Percentiles rank a stretch among this genome's conserved stretches.
Conservation (phyloP, 2,888 invertebrate genomes). For the Caenorhabditis auriculariae region DNA sequence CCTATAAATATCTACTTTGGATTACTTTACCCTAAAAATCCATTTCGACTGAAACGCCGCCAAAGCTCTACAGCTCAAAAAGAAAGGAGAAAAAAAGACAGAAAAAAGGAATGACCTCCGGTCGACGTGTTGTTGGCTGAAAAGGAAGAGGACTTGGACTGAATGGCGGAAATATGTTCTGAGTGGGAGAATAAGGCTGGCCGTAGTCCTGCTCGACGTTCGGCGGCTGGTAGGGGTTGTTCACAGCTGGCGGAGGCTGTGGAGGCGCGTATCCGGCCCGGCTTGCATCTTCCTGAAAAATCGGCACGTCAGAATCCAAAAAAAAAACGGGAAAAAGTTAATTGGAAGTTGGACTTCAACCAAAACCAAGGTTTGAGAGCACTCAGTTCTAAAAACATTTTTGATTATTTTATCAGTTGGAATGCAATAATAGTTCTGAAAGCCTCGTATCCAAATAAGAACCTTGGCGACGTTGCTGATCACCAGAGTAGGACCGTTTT, state of each 20-base stretch:
- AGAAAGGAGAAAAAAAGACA: neutral
- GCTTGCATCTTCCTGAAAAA: conserved; percentile 24
- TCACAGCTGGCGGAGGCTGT: conserved; percentile 8
- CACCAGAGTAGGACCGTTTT: conserved; percentile 23
- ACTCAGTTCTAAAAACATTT: no score
- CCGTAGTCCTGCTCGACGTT: conserved; percentile 23
- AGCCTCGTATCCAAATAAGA: no score
- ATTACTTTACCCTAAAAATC: no score
- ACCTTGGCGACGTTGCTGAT: conserved; percentile 38
- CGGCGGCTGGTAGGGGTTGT: conserved; percentile 21
- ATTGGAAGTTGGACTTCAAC: no score
- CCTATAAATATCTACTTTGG: no score
- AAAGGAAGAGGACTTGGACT: neutral
- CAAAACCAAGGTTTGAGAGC: no score
- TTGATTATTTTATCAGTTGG: no score
- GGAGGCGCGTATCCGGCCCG: conserved; percentile 23
- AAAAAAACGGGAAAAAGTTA: no score
- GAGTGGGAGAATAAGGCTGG: conserved; percentile 20
- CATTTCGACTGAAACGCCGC: no score
- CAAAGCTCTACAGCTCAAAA: no score
- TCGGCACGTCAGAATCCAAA: no score
- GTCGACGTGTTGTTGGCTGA: neutral
- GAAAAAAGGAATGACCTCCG: neutral
- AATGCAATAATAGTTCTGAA: no score
- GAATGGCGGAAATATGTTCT: conserved; percentile 21